phyloP scores from a whole-genome alignment of 2,797 vertebrate species.

The Eospalax fontanierii region DNA sequence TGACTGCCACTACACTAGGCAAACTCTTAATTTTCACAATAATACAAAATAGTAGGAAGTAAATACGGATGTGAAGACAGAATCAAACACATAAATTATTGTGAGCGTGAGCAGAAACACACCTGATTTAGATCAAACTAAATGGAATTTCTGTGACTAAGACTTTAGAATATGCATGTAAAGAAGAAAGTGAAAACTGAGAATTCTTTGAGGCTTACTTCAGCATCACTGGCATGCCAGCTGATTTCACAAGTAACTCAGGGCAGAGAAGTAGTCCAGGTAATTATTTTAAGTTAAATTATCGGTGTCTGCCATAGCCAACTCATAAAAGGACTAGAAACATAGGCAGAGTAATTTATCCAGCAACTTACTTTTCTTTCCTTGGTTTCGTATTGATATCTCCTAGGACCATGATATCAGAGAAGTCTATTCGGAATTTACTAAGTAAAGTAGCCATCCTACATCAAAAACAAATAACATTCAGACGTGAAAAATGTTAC shows the following conservation, averaged over 20 bases:
- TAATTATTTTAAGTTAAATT: slow-evolving; percentile 49
- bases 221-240: neutral
- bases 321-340: slow-evolving; percentile 15
- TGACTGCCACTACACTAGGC: neutral
- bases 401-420: slow-evolving; percentile 97
- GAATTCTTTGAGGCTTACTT: slow-evolving; percentile 34
- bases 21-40: slow-evolving; percentile 32
- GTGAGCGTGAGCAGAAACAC: neutral
- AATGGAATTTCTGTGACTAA: slow-evolving; percentile 11
- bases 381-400: slow-evolving; percentile 99
- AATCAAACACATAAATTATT: neutral
- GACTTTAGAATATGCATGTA: slow-evolving; percentile 31
- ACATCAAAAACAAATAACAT: slow-evolving; percentile 72
- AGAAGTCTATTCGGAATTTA: slow-evolving; percentile 99
- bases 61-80: neutral
- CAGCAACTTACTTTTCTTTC: slow-evolving; percentile 95
- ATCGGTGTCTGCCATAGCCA: neutral
- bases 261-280: neutral
- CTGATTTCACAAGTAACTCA: slow-evolving; percentile 13
- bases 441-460: slow-evolving; percentile 99
- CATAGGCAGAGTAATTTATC: slow-evolving; percentile 31
- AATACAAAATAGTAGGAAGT: slow-evolving; percentile 25
- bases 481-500: neutral
- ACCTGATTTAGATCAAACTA: slow-evolving; percentile 14
- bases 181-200: neutral